These are phyloP conservation scores for Pionites leucogaster DNA, from an alignment of 2,113 vertebrate species.

Conservation along the genomic window DNA sequence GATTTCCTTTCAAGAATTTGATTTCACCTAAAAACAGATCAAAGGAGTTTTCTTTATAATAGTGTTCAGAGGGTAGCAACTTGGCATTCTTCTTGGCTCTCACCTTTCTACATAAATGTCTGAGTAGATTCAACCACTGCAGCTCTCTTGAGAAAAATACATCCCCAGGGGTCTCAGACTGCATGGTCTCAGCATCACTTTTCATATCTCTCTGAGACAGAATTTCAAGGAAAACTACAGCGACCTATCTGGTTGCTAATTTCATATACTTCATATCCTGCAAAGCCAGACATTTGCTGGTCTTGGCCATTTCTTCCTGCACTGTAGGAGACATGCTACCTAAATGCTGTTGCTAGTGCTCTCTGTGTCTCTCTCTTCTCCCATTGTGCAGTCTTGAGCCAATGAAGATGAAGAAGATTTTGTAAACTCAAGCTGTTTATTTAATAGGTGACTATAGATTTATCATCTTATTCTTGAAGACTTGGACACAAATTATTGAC, in stretches of 20 bases:
- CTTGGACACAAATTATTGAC: background rate
- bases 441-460: background rate
- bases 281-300: background rate
- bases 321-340: rapidly evolving
- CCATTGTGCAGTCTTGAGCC: background rate
- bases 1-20: background rate
- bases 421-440: background rate
- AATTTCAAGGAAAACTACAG: background rate
- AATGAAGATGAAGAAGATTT: background rate
- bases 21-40: background rate
- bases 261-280: background rate
- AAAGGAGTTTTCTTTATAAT: background rate
- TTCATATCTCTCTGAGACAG: background rate
- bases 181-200: background rate
- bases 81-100: background rate
- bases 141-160: background rate
- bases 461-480: background rate
- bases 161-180: background rate
- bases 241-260: background rate
- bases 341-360: background rate
- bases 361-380: background rate
- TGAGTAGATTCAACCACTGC: background rate
- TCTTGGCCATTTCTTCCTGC: background rate
- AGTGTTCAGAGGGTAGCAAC: background rate
- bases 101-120: background rate